A percentile compares a stretch with the other conserved stretches of the same genome.
These are phyloP conservation scores for Coendou prehensilis DNA, from an alignment of 2,797 vertebrate genomes.

Conservation along the genomic window DNA sequence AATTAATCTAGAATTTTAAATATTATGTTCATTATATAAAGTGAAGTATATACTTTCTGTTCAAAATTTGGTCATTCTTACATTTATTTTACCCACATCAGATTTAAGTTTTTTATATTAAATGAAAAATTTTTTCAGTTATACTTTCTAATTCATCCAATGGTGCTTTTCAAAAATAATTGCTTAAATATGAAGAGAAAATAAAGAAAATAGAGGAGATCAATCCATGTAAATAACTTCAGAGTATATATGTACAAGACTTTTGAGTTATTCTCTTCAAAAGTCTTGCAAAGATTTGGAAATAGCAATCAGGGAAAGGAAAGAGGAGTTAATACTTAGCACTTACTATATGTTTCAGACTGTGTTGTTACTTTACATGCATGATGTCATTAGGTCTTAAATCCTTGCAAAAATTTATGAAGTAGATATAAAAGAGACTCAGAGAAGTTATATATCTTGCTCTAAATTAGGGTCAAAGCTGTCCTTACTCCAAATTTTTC, in stretches of 20 bases:
- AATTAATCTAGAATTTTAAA: background rate
- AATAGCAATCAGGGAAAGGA: background rate
- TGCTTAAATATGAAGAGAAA: constrained; percentile 36
- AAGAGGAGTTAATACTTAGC: background rate
- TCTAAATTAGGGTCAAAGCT: background rate
- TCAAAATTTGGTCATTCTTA: constrained; percentile 42
- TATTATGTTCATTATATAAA: background rate
- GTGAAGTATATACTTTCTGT: background rate
- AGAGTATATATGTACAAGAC: background rate
- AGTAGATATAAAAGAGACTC: background rate
- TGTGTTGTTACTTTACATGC: background rate
- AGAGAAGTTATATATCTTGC: background rate
- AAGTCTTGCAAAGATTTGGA: constrained; percentile 3
- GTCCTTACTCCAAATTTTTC: background rate
- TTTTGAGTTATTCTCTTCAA: background rate
- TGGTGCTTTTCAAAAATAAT: background rate
- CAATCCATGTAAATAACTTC: background rate
- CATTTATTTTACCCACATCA: background rate
- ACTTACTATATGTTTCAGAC: background rate
- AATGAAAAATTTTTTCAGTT: background rate
- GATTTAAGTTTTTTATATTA: background rate
- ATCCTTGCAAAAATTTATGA: background rate
- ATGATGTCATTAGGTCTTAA: background rate
- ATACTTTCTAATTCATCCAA: background rate
- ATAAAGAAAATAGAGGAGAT: background rate